These are phyloP conservation scores for Brachycybe producta DNA, from an alignment of 2,888 invertebrate species.

Conservation along the genomic window DNA sequence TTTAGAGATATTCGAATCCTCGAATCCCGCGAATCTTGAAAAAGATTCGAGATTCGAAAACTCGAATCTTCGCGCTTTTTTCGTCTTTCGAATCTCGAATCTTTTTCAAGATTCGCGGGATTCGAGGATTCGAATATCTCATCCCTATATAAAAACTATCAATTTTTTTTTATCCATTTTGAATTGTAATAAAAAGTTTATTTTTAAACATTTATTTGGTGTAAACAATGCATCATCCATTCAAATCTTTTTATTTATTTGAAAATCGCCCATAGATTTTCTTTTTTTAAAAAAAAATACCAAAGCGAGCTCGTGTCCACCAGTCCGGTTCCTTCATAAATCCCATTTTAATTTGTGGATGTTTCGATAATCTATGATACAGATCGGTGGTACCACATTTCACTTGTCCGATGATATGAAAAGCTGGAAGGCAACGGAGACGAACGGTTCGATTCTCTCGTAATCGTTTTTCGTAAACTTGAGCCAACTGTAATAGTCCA, in stretches of 20 bases:
- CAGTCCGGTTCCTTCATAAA: constrained; percentile 20
- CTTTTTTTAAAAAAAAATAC: background rate
- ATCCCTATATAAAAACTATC: too few relatives aligned
- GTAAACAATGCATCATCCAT: background rate
- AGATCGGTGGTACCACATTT: constrained; percentile 22
- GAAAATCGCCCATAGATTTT: background rate
- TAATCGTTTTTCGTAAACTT: background rate
- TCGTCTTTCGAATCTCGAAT: too few relatives aligned
- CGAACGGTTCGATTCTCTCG: background rate
- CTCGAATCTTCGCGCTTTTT: too few relatives aligned
- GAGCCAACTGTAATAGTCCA: too few relatives aligned
- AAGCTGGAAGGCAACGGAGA: constrained; percentile 20
- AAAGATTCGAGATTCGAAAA: too few relatives aligned
- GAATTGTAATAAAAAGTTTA: too few relatives aligned
- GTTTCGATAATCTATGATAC: constrained; percentile 16
- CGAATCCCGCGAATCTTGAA: too few relatives aligned
- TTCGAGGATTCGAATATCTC: too few relatives aligned
- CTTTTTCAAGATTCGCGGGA: too few relatives aligned
- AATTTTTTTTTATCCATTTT: too few relatives aligned
- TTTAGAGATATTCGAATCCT: too few relatives aligned
- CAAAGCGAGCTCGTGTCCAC: constrained; percentile 16
- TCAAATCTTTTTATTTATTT: background rate
- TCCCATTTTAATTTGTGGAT: constrained; percentile 19
- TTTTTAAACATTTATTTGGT: background rate
- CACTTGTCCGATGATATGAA: constrained; percentile 20